phyloP scores from a whole-genome alignment of 2,113 vertebrate genomes.

The Ptilorrhoa leucosticta region DNA sequence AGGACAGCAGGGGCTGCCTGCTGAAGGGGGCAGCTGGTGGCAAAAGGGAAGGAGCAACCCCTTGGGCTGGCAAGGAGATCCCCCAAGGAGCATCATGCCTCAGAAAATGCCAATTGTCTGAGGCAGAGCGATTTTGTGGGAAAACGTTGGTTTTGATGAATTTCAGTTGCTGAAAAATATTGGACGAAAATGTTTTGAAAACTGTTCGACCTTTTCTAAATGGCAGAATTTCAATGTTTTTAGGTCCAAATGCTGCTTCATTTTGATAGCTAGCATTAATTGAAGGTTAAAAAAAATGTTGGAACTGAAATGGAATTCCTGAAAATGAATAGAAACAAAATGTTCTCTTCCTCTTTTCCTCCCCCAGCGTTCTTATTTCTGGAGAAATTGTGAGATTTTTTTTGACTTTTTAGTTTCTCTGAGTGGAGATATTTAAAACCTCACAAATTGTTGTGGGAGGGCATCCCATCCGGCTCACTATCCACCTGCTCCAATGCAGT shows the following conservation, averaged over 20 bases:
- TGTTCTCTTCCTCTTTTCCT: conserved; percentile 59
- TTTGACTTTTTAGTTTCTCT: neutral
- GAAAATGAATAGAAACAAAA: conserved; percentile 54
- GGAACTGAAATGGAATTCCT: conserved; percentile 52
- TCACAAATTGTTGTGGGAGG: conserved; percentile 29
- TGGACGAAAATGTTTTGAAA: conserved; percentile 43
- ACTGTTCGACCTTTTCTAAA: conserved; percentile 57
- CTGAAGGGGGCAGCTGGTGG: neutral
- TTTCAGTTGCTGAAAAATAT: conserved; percentile 54
- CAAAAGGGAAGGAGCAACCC: neutral
- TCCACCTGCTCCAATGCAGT: neutral
- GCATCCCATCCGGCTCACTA: neutral
- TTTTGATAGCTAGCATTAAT: conserved; percentile 58
- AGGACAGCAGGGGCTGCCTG: neutral
- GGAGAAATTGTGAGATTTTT: neutral
- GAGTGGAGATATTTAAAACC: conserved; percentile 24
- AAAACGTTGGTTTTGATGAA: conserved; percentile 41
- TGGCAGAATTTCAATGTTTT: conserved; percentile 50
- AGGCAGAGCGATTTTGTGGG: neutral
- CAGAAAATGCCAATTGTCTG: conserved; percentile 28
- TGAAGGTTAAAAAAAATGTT: conserved; percentile 49
- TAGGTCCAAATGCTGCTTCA: conserved; percentile 40
- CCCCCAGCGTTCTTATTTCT: conserved; percentile 31
- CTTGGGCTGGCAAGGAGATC: neutral
- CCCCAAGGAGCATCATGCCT: neutral